A percentile compares a stretch with the other conserved stretches of the same genome.
Evolutionary conservation across 2,113 vertebrate species (phyloP).

Genomic region (Oxyruncus cristatus): DNA sequence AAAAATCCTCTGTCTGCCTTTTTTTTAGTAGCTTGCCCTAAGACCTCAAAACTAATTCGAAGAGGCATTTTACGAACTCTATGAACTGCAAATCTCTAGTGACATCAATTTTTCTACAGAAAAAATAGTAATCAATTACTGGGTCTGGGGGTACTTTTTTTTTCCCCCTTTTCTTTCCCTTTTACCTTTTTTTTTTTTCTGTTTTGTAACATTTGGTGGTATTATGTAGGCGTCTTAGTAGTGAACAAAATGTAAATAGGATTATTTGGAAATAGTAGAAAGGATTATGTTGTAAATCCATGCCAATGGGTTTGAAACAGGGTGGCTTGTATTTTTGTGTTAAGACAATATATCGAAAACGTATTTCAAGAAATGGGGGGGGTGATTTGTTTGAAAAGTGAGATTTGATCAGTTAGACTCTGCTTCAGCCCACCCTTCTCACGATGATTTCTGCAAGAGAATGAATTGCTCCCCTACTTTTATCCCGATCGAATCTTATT

Average conservation of each 20-base stretch:
- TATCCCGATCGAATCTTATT: not conserved
- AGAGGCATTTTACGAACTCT: not conserved
- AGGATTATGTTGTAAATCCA: slow-evolving; percentile 44
- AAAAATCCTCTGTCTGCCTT: not conserved
- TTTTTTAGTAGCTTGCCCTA: not conserved
- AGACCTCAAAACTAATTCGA: not conserved
- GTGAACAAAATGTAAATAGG: slow-evolving; percentile 39
- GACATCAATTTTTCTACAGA: not conserved
- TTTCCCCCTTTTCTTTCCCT: too few relatives aligned
- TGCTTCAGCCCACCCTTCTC: not conserved
- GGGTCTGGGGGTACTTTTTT: not conserved
- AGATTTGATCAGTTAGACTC: not conserved
- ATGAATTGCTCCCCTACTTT: not conserved
- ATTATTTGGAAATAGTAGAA: slow-evolving; percentile 54
- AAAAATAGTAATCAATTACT: not conserved
- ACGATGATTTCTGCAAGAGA: not conserved
- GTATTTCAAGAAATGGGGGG: not conserved
- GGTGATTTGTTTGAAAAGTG: not conserved
- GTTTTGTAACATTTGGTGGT: not conserved
- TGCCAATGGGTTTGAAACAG: not conserved
- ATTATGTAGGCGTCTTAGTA: not conserved
- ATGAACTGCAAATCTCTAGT: not conserved
- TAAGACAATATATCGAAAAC: not conserved
- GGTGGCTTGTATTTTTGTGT: not conserved
- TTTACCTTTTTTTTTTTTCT: not conserved